Evolutionary conservation across 1,140 invertebrate genomes (phyloP).

Genomic region (Drosophila jambulina): DNA sequence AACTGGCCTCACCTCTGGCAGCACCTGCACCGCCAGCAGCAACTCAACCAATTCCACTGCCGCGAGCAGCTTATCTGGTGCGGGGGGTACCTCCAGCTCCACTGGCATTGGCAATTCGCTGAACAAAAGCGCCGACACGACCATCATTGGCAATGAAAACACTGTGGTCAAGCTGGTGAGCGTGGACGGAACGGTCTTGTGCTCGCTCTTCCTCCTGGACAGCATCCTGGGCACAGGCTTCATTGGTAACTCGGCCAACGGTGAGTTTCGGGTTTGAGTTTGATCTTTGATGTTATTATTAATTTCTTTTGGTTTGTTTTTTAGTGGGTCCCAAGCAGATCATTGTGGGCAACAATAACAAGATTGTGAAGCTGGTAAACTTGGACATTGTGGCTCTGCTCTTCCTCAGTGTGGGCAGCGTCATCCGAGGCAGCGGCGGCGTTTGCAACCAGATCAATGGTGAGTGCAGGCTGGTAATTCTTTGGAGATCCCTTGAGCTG

Average conservation of each 20-base stretch:
- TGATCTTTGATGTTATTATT: neutral
- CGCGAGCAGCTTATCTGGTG: neutral
- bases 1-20: neutral
- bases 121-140: neutral
- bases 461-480: conserved; percentile 3
- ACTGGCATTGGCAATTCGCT: conserved; percentile 11
- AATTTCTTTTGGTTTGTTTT: neutral
- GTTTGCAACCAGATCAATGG: conserved; percentile 34
- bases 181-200: conserved; percentile 11
- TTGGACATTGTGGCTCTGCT: conserved; percentile 21
- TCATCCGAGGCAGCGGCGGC: conserved; percentile 40
- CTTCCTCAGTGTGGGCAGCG: conserved; percentile 33
- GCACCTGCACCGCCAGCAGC: neutral
- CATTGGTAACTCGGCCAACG: conserved; percentile 33
- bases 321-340: conserved; percentile 50
- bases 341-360: conserved; percentile 55
- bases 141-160: conserved; percentile 7
- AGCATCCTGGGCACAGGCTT: conserved; percentile 8
- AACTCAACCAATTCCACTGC: neutral
- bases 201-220: conserved; percentile 5
- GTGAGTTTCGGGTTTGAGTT: conserved; percentile 26
- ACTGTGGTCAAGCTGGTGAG: conserved; percentile 1
- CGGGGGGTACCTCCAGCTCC: conserved; percentile 1
- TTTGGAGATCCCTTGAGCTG: neutral
- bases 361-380: conserved; percentile 39